phyloP scores from a whole-genome alignment of 2,888 invertebrate genomes.

The Drosophila kambysellisi region DNA sequence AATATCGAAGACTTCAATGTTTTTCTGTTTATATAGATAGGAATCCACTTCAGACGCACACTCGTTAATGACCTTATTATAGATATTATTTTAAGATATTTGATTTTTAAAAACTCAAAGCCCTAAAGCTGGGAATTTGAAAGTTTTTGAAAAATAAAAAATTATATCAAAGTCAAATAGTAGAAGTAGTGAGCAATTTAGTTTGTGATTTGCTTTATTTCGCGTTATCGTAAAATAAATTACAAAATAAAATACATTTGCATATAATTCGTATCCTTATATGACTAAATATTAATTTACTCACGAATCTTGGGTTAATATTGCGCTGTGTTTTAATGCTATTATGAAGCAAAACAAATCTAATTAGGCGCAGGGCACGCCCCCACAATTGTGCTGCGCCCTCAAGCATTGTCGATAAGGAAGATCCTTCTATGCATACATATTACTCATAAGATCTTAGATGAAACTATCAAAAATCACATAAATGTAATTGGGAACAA shows the following conservation, averaged over 20 bases:
- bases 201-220: slow-evolving; percentile 72
- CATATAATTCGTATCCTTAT: slow-evolving; percentile 70
- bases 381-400: slow-evolving; percentile 38
- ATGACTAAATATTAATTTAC: slow-evolving; percentile 71
- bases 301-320: slow-evolving; percentile 76
- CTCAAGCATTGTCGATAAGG: slow-evolving; percentile 35
- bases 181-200: neutral
- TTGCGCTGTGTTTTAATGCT: slow-evolving; percentile 64
- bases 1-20: neutral
- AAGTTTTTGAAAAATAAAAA: neutral
- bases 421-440: slow-evolving; percentile 24
- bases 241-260: slow-evolving; percentile 79
- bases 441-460: slow-evolving; percentile 21
- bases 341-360: slow-evolving; percentile 41
- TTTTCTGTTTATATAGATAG: neutral
- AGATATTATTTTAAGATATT: neutral
- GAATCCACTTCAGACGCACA: neutral
- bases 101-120: neutral
- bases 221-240: slow-evolving; percentile 77
- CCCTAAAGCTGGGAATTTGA: neutral
- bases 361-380: slow-evolving; percentile 25
- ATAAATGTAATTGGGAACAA: slow-evolving; percentile 39
- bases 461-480: slow-evolving; percentile 60
- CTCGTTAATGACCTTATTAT: neutral
- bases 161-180: neutral